phyloP scores from a whole-genome alignment of 1,140 invertebrate species.

The Cyclina sinensis region DNA sequence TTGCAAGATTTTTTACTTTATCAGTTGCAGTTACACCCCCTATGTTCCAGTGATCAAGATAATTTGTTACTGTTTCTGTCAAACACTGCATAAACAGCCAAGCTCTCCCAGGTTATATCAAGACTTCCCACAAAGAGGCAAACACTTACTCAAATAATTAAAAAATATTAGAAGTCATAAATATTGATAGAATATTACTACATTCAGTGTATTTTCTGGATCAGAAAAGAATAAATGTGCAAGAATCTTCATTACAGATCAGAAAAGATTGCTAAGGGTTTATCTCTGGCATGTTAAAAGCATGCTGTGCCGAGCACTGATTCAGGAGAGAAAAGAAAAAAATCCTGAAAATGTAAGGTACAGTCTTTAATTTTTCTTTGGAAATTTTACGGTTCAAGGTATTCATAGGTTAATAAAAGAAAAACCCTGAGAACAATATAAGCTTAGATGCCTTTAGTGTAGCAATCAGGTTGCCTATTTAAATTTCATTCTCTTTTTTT shows the following conservation, averaged over 20 bases:
- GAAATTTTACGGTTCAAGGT: no score
- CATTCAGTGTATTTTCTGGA: neutral
- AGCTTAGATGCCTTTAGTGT: no score
- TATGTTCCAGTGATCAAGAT: slow-evolving; percentile 14
- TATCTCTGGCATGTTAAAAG: slow-evolving; percentile 39
- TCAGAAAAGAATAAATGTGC: neutral
- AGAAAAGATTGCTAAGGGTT: neutral
- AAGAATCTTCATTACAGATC: slow-evolving; percentile 2
- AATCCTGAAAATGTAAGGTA: slow-evolving; percentile 1
- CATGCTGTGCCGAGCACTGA: slow-evolving; percentile 22
- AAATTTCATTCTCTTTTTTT: no score
- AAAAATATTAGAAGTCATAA: slow-evolving; percentile 34
- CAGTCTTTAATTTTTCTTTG: no score
- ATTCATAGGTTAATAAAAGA: no score
- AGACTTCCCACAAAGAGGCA: slow-evolving; percentile 18
- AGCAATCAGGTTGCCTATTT: no score
- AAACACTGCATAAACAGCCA: slow-evolving; percentile 20
- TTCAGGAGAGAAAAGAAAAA: neutral
- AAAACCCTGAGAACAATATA: no score
- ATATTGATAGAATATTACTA: neutral
- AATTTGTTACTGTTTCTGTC: slow-evolving; percentile 40
- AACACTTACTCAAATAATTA: neutral
- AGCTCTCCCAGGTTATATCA: neutral
- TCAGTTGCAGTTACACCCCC: neutral
- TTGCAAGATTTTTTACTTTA: slow-evolving; percentile 24